Conservation (phyloP, 1,140 invertebrate species). For the Lycorma delicatula region DNA sequence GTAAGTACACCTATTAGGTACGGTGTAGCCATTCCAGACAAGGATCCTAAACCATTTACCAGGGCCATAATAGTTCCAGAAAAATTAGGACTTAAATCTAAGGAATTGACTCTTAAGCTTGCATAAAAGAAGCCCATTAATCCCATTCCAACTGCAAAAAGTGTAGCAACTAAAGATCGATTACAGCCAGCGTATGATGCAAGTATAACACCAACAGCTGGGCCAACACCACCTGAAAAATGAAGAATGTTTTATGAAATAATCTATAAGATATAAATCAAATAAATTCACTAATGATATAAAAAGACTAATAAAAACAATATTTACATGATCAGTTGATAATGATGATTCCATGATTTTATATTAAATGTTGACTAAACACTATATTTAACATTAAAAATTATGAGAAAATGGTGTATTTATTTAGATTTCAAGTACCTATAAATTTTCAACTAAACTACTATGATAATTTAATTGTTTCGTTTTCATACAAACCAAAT, state of each 20-base stretch:
- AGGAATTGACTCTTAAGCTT: slow-evolving; percentile 61
- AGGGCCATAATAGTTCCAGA: slow-evolving; percentile 71
- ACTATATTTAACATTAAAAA: too few species aligned
- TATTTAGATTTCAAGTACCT: too few species aligned
- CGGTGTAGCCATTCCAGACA: slow-evolving; percentile 66
- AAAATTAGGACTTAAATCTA: slow-evolving; percentile 70
- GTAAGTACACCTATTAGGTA: slow-evolving; percentile 66
- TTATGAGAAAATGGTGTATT: too few species aligned
- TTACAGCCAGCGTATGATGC: slow-evolving; percentile 54
- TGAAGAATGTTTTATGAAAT: slow-evolving; percentile 38
- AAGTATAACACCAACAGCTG: slow-evolving; percentile 65
- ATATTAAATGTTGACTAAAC: too few species aligned
- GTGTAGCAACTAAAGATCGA: slow-evolving; percentile 46
- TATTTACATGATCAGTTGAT: not conserved
- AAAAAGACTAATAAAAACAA: slow-evolving; percentile 11
- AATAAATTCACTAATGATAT: not conserved
- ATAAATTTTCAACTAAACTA: too few species aligned
- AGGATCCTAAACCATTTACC: slow-evolving; percentile 64
- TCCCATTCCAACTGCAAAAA: slow-evolving; percentile 59
- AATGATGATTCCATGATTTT: not conserved
- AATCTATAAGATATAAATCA: not conserved
- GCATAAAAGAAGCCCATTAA: slow-evolving; percentile 59
- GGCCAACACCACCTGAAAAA: slow-evolving; percentile 56
- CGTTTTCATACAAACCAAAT: too few species aligned
- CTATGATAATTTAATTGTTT: too few species aligned